These are phyloP conservation scores for Centrocercus urophasianus DNA, from an alignment of 2,113 vertebrate species.

Conservation along the genomic window DNA sequence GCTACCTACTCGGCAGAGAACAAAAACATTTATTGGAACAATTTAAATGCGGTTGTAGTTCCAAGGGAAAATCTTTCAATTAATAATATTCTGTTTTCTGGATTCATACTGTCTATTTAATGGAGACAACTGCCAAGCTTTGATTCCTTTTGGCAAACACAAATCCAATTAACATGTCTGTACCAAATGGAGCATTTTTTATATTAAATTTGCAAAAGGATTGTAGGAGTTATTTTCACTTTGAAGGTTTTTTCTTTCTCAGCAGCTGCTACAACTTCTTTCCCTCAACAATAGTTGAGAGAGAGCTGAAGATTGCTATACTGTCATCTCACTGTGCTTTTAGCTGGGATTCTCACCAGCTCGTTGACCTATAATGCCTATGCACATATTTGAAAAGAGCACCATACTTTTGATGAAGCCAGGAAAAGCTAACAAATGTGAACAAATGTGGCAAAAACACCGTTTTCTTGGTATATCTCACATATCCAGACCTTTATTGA, in stretches of 20 bases:
- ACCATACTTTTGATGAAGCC: not conserved
- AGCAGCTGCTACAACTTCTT: not conserved
- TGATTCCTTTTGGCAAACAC: not conserved
- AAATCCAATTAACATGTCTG: conserved; percentile 50
- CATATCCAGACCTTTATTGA: not conserved
- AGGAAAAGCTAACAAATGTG: not conserved
- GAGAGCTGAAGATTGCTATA: not conserved
- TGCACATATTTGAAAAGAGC: not conserved
- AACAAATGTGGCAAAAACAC: not conserved
- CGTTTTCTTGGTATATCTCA: not conserved
- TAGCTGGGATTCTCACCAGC: not conserved
- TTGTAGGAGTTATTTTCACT: not conserved
- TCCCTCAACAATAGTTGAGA: not conserved
- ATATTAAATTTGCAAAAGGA: conserved; percentile 1
- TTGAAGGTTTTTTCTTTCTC: not conserved
- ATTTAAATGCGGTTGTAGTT: conserved; percentile 35
- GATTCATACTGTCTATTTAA: conserved; percentile 35
- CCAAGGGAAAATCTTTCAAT: conserved; percentile 47
- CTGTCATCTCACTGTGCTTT: not conserved
- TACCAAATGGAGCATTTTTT: conserved; percentile 16
- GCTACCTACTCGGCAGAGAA: conserved; percentile 26
- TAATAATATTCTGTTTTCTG: conserved; percentile 51
- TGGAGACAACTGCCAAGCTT: conserved; percentile 20
- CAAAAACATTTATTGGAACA: conserved; percentile 34
- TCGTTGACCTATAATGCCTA: not conserved